phyloP scores from a whole-genome alignment of 2,113 vertebrate genomes.

The Tenebrosternarchus preto region DNA sequence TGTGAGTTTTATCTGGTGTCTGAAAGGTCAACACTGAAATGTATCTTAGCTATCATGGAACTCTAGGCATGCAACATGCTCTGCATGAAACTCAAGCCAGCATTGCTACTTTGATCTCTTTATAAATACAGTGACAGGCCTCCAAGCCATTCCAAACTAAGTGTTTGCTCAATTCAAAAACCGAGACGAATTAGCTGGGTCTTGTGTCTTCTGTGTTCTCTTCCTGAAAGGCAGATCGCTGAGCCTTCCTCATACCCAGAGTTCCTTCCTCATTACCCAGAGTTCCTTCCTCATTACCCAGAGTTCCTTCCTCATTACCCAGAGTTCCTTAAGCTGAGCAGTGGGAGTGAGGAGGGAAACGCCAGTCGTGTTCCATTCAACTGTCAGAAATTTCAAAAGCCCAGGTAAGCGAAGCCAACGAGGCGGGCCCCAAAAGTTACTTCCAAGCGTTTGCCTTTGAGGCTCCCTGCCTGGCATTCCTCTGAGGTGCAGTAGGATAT shows the following conservation, averaged over 20 bases:
- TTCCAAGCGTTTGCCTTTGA: conserved; percentile 12
- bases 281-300: too few relatives aligned
- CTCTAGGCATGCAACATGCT: not conserved
- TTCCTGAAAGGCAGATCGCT: not conserved
- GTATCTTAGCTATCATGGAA: conserved; percentile 6
- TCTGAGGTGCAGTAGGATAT: not conserved
- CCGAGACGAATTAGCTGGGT: not conserved
- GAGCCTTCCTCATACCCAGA: too few relatives aligned
- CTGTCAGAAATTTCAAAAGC: not conserved
- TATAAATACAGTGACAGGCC: conserved; percentile 40
- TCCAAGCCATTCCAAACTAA: not conserved
- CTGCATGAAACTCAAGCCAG: conserved; percentile 38
- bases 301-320: too few relatives aligned
- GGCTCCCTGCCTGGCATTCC: not conserved
- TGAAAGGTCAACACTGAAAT: conserved; percentile 47
- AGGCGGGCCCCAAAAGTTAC: not conserved
- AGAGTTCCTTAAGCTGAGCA: too few relatives aligned
- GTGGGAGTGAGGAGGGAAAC: too few relatives aligned
- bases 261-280: too few relatives aligned
- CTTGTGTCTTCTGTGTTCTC: not conserved
- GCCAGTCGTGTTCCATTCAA: too few relatives aligned
- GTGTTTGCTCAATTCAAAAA: not conserved
- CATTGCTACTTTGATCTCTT: conserved; percentile 52
- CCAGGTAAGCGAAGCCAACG: not conserved
- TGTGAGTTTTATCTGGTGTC: not conserved